phyloP scores from a whole-genome alignment of 2,888 invertebrate species.

The Synanthedon formicaeformis region DNA sequence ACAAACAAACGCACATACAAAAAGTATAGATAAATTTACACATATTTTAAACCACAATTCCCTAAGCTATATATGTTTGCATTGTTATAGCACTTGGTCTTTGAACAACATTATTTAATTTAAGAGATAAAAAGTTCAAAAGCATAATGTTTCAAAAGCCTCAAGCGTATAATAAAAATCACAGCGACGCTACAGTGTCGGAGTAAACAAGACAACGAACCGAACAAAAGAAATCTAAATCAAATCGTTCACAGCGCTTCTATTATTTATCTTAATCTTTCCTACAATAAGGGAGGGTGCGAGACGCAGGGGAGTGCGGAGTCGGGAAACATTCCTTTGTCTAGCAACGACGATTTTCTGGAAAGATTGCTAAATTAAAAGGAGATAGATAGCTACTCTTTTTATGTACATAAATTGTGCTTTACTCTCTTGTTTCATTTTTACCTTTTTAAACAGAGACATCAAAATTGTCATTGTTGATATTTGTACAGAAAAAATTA shows the following conservation, averaged over 20 bases:
- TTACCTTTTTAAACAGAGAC: background rate
- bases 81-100: too few species aligned
- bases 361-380: background rate
- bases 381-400: background rate
- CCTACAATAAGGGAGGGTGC: background rate
- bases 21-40: too few species aligned
- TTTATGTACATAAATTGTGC: background rate
- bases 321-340: slow-evolving; percentile 4
- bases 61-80: too few species aligned
- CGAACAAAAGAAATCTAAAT: slow-evolving; percentile 31
- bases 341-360: background rate
- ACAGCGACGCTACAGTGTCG: background rate
- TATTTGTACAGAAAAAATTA: background rate
- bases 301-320: background rate
- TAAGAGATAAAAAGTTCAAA: background rate
- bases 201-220: background rate
- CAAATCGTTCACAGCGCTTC: slow-evolving; percentile 29
- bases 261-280: slow-evolving; percentile 27
- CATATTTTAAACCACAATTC: too few species aligned
- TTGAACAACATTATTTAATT: too few species aligned
- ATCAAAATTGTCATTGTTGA: background rate
- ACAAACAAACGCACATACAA: too few species aligned
- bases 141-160: background rate
- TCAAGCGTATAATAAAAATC: background rate
- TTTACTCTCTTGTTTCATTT: background rate